A percentile compares a stretch with the other conserved stretches of the same genome.
Conservation (phyloP, 2,888 invertebrate genomes). For the Craniophora ligustri region DNA sequence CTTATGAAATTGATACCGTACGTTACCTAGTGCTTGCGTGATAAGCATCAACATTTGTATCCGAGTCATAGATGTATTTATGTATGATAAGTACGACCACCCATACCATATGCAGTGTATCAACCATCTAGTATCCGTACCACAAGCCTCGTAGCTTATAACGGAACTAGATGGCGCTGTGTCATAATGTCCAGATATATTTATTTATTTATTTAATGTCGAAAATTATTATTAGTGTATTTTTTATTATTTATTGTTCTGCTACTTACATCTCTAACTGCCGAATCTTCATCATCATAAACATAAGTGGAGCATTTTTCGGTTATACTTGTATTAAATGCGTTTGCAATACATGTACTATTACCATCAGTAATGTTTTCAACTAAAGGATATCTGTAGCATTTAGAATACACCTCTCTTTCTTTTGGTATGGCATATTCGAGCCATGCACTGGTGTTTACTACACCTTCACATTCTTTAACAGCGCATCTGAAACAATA, state of each 20-base stretch:
- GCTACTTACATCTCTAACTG: conserved; percentile 90
- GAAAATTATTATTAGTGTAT: neutral
- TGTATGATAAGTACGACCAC: too few relatives aligned
- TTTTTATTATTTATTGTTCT: too few relatives aligned
- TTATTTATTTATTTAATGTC: too few relatives aligned
- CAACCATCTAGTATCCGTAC: too few relatives aligned
- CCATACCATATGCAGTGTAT: too few relatives aligned
- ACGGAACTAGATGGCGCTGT: too few relatives aligned
- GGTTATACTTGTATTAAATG: conserved; percentile 70
- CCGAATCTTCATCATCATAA: conserved; percentile 89
- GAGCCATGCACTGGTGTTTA: conserved; percentile 82
- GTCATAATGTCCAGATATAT: too few relatives aligned
- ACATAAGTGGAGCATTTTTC: conserved; percentile 84
- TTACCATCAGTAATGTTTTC: conserved; percentile 41
- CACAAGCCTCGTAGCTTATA: too few relatives aligned
- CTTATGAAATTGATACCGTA: too few relatives aligned
- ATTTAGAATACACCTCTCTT: conserved; percentile 78
- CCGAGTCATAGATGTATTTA: too few relatives aligned
- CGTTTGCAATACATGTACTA: conserved; percentile 71
- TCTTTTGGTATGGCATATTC: conserved; percentile 85
- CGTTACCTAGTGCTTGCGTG: too few relatives aligned
- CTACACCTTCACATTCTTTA: conserved; percentile 68
- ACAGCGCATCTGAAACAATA: conserved; percentile 80
- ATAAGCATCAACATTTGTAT: too few relatives aligned
- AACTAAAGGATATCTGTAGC: conserved; percentile 71